Percentiles rank a stretch among this genome's conserved stretches.
Evolutionary conservation across 2,113 vertebrate genomes (phyloP).

Genomic region (Centropristis striata): DNA sequence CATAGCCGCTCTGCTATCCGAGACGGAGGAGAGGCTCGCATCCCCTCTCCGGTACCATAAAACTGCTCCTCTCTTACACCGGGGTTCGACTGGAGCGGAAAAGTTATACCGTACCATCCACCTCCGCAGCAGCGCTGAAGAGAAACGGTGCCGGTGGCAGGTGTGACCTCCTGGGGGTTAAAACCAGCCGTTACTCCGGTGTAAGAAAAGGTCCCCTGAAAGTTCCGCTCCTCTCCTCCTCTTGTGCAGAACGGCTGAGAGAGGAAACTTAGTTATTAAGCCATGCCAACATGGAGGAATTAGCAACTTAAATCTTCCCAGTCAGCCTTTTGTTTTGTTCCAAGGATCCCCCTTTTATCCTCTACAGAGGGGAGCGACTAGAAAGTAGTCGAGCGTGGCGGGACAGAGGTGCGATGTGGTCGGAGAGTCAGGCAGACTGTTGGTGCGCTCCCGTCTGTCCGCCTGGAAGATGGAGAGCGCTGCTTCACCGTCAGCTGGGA

Average conservation of each 20-base stretch:
- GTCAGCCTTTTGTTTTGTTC: not conserved
- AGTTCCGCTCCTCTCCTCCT: conserved; percentile 67
- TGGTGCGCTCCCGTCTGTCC: conserved; percentile 56
- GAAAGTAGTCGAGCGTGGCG: conserved; percentile 49
- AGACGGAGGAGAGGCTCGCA: conserved; percentile 75
- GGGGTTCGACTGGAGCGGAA: conserved; percentile 61
- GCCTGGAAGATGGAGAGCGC: conserved; percentile 49
- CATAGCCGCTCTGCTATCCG: conserved; percentile 81
- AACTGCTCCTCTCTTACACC: conserved; percentile 60
- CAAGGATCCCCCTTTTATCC: conserved; percentile 30
- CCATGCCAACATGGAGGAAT: conserved; percentile 29
- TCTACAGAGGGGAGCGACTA: not conserved
- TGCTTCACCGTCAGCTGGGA: conserved; percentile 17
- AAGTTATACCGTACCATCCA: conserved; percentile 77
- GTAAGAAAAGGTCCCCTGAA: conserved; percentile 56
- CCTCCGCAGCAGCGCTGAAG: conserved; percentile 18
- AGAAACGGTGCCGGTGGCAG: conserved; percentile 17
- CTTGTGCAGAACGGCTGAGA: conserved; percentile 24
- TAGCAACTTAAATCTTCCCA: conserved; percentile 16
- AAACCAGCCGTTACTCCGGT: conserved; percentile 49
- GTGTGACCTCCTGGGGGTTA: conserved; percentile 30
- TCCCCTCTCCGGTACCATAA: conserved; percentile 71
- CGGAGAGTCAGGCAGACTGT: conserved; percentile 67
- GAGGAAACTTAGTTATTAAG: conserved; percentile 67
- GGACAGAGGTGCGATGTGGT: conserved; percentile 72